These are phyloP conservation scores for Aromia moschata DNA, from an alignment of 2,888 invertebrate species.

Conservation along the genomic window DNA sequence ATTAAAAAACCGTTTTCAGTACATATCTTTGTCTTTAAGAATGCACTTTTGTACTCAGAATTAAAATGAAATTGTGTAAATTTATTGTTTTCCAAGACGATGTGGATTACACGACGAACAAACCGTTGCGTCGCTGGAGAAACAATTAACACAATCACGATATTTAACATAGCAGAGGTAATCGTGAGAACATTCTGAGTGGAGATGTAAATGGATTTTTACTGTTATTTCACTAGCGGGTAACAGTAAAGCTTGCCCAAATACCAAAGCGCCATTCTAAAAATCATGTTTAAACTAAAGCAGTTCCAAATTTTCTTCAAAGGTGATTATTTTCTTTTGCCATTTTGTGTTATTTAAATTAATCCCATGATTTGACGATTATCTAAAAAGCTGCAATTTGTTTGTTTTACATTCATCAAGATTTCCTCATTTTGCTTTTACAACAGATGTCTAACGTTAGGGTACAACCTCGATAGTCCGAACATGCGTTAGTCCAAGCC, in stretches of 20 bases:
- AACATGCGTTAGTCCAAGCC: too few species aligned
- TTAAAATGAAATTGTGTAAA: neutral
- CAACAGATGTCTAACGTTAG: too few species aligned
- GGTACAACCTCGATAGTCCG: too few species aligned
- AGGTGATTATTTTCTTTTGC: too few species aligned
- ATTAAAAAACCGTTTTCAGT: neutral
- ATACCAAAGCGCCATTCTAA: slow-evolving; percentile 3
- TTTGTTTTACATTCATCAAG: too few species aligned
- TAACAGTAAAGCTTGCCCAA: slow-evolving; percentile 1
- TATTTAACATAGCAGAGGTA: slow-evolving; percentile 6
- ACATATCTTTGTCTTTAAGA: neutral
- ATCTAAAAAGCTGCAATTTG: too few species aligned
- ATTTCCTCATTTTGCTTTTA: too few species aligned
- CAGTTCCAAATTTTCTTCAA: neutral
- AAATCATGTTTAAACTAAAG: neutral
- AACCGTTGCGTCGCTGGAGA: slow-evolving; percentile 2
- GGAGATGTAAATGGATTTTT: slow-evolving; percentile 13
- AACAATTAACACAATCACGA: slow-evolving; percentile 20
- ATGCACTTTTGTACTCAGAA: neutral
- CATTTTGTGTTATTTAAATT: too few species aligned
- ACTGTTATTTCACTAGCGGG: slow-evolving; percentile 13
- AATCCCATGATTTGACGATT: too few species aligned
- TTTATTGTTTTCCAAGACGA: slow-evolving; percentile 8
- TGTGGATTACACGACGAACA: slow-evolving; percentile 5
- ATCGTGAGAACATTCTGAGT: slow-evolving; percentile 11